Conservation (phyloP, 53 echinoderm and acorn worm species). For the Zoroaster sp. region DNA sequence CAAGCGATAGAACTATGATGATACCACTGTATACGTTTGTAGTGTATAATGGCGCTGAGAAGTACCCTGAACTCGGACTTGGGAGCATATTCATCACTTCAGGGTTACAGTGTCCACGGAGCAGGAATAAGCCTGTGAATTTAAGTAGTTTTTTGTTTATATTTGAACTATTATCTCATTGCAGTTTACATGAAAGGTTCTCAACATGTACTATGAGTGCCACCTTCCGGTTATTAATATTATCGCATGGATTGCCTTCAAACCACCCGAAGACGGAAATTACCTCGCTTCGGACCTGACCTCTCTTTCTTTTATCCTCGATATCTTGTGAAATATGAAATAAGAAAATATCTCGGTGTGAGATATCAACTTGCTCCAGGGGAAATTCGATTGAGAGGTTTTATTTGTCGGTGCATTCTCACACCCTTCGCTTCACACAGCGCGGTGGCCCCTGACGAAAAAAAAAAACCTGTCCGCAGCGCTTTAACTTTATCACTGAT, state of each 20-base stretch:
- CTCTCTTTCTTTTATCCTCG: neutral
- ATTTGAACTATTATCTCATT: neutral
- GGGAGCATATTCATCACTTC: too few relatives aligned
- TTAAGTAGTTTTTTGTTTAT: too few relatives aligned
- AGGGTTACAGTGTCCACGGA: too few relatives aligned
- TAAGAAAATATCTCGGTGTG: neutral
- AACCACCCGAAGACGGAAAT: slow-evolving; percentile 7
- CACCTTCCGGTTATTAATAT: neutral
- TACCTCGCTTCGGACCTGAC: slow-evolving; percentile 1
- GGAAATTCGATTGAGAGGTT: slow-evolving; percentile 9
- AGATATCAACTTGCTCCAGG: neutral
- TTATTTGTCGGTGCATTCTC: slow-evolving; percentile 8
- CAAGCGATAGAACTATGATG: too few relatives aligned
- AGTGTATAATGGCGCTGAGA: too few relatives aligned
- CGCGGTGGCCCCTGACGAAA: neutral
- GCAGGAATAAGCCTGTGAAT: too few relatives aligned
- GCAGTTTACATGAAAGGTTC: neutral
- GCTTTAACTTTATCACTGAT: too few relatives aligned
- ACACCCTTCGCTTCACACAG: neutral
- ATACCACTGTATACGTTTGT: too few relatives aligned
- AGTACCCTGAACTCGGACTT: too few relatives aligned
- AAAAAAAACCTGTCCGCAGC: neutral
- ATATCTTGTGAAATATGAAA: neutral
- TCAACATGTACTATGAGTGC: neutral
- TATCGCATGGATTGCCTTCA: neutral